Evolutionary conservation across 2,113 vertebrate species (phyloP).

Genomic region (Embiotoca jacksoni): DNA sequence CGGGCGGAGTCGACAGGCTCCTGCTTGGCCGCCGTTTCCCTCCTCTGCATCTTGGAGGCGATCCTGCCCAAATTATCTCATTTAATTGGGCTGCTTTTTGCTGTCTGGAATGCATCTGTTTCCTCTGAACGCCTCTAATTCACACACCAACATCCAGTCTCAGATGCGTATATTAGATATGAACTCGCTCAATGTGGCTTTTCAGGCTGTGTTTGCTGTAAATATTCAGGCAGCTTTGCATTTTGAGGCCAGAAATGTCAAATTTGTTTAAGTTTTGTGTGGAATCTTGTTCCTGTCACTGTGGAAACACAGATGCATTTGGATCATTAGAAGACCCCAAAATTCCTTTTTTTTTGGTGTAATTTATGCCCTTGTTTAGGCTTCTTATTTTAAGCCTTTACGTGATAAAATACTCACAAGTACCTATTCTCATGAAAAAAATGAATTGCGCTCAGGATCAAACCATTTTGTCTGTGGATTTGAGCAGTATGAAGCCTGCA

Average conservation of each 20-base stretch:
- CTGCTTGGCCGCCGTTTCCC: not conserved
- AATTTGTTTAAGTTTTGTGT: too few relatives aligned
- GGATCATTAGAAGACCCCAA: not conserved
- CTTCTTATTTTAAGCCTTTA: not conserved
- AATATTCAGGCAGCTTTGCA: not conserved
- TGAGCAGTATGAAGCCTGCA: too few relatives aligned
- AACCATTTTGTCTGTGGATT: too few relatives aligned
- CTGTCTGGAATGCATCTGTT: conserved; percentile 17
- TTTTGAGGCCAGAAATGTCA: not conserved
- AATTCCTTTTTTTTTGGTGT: not conserved
- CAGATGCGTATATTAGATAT: conserved; percentile 4
- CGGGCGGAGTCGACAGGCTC: not conserved
- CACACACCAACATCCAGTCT: not conserved
- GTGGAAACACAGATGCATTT: not conserved
- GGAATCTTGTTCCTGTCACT: not conserved
- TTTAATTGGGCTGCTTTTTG: conserved; percentile 5
- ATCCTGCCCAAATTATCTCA: not conserved
- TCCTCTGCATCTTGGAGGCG: conserved; percentile 19
- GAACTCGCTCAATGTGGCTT: not conserved
- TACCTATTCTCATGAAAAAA: too few relatives aligned
- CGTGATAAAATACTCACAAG: too few relatives aligned
- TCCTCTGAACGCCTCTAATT: too few relatives aligned
- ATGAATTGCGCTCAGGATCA: too few relatives aligned
- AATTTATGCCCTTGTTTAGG: not conserved
- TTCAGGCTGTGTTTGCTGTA: conserved; percentile 18